Evolutionary conservation across 2,797 vertebrate species (phyloP).

Genomic region (Silurus aristotelis): DNA sequence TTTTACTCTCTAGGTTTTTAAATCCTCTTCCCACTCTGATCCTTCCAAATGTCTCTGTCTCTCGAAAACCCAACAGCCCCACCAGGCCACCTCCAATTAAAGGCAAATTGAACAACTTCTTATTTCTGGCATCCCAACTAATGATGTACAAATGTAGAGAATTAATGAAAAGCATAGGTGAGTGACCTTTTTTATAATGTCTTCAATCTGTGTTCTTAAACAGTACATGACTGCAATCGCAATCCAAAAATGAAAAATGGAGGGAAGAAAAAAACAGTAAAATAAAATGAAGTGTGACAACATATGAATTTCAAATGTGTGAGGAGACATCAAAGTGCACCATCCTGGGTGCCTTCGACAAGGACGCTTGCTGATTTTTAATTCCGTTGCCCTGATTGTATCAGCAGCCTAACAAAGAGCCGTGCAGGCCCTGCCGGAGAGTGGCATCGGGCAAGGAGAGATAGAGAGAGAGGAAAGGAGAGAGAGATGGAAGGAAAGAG

Average conservation of each 20-base stretch:
- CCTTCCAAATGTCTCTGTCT: neutral
- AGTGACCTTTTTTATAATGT: slow-evolving; percentile 66
- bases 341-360: slow-evolving; percentile 78
- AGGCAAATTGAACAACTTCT: slow-evolving; percentile 80
- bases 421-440: slow-evolving; percentile 65
- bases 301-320: slow-evolving; percentile 86
- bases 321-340: slow-evolving; percentile 80
- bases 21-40: slow-evolving; percentile 28
- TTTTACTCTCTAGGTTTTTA: slow-evolving; percentile 60
- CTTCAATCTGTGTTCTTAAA: slow-evolving; percentile 66
- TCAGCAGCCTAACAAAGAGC: slow-evolving; percentile 77
- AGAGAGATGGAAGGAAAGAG: slow-evolving; percentile 65
- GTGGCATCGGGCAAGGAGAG: slow-evolving; percentile 70
- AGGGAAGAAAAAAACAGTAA: slow-evolving; percentile 51
- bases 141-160: slow-evolving; percentile 74
- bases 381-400: slow-evolving; percentile 82
- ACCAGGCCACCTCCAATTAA: slow-evolving; percentile 69
- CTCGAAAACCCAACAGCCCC: slow-evolving; percentile 30
- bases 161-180: slow-evolving; percentile 70
- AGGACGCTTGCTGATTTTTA: slow-evolving; percentile 83
- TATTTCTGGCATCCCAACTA: slow-evolving; percentile 65
- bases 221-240: slow-evolving; percentile 71
- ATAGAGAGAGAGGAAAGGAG: slow-evolving; percentile 63
- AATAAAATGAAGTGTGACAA: slow-evolving; percentile 83
- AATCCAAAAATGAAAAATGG: slow-evolving; percentile 56